Evolutionary conservation across 2,888 invertebrate species (phyloP), one percentile per base, ranked within the genome.

Genomic region (Erpobdella octoculata): DNA sequence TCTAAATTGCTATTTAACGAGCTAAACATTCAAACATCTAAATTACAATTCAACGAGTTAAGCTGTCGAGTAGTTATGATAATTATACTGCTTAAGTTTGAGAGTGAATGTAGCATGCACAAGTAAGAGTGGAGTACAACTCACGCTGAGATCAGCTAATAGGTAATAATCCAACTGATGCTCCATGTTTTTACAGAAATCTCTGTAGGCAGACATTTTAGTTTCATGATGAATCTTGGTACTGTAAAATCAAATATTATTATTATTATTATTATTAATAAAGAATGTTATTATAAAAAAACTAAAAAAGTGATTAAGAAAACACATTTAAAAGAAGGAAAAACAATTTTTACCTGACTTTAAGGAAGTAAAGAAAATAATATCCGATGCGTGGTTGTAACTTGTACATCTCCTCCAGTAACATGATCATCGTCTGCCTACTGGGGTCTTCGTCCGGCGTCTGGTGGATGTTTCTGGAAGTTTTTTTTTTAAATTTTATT

Each of bases 301-400:
- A 31, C n/a, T 46, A 53, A 25, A 1, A 15, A 58, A 21, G 53
- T 28, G 25, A 31, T 48, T 68, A 21, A 8, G 53, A 46, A 25
- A 31, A 33, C 33, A 66, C n/a, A 8, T 62, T 35, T 18, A 62
- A 18, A 5, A 62, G 31, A 4, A 37, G 38, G 38, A 25, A 15
- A 15, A 21, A 70, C 46, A 38, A 36, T 18, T 35, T 77, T 66
- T 76, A 83, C 82, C 82, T 81, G 72, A 83, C 90, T 87, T 92
- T 93, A 76, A 93, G 86, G 84, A 92, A 95, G 85, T 93, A 94
- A 68, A 95, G 85, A 75, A 95, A 86, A 78, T 91, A 87, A 83
- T 91, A 93, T 62, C 94, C 94, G 72, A 92, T 87, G 80, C 88
- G 87, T 15, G 89, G 88, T 79, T 90, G 87, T 72, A 80, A 78